Base-by-base conservation (phyloP, 2,113 vertebrate species). In the Platysteira castanea region DNA sequence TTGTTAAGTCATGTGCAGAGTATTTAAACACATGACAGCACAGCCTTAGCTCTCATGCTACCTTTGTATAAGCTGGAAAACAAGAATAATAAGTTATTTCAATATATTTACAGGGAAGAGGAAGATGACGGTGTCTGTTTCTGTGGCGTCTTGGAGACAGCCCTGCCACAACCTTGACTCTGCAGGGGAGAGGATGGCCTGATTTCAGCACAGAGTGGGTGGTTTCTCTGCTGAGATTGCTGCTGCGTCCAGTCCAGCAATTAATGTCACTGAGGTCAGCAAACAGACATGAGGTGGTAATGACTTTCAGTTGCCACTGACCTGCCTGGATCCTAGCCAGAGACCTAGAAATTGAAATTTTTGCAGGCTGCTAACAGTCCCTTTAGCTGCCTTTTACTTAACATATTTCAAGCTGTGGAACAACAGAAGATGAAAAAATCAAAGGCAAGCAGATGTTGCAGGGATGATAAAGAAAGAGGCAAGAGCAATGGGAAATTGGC, bases 211-310 rank as follows among this genome's bases (percentile, higher is more conserved):
- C 17, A 74, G 35, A 76, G 37, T 57, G 33, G 52, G 50, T 82
- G 28, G 60, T 70, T 93, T 81, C 60, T 94, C 37, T 86, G 27
- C 52, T 89, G 75, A 88, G 54, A 63, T 49, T 93, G 42, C 44
- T 2, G 1, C 49, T 84, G 30, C 59, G 46, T 10, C 49, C 3
- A 9, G 21, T 77, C 60, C 73, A 91, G 52, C 54, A 89, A 84
- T 69, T 93, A 80, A 87, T 90, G 93, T 77, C 87, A 82, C 35
- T 22, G 86, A 92, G 93, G 87, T 92, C 79, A 92, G 30, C 35
- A 61, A 82, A 64, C 41, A 86, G 67, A 57, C 61, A 41, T 44
- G 42, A 81, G 20, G 42, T 77, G 22, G 59, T 90, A 91, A 94
- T 2, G 13, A 90, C 82, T 90, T 91, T 80, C 68, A 50, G 37